These are phyloP conservation scores for Ligdia adustata DNA, from an alignment of 2,888 invertebrate species.

Conservation along the genomic window DNA sequence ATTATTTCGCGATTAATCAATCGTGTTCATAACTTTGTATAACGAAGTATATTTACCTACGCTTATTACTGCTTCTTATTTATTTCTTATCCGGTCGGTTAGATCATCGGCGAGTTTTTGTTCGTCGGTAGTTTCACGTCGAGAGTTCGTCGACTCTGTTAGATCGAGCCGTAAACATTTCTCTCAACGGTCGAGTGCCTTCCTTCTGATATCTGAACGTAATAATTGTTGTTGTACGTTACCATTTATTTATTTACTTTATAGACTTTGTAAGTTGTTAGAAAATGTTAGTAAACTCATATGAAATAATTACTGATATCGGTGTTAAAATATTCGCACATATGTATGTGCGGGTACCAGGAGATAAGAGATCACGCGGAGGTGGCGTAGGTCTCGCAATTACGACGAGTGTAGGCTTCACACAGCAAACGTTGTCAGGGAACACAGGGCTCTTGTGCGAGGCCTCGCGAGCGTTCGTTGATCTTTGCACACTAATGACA, in stretches of 20 bases:
- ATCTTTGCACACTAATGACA: slow-evolving; percentile 15
- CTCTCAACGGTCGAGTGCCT: slow-evolving; percentile 20
- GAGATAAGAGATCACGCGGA: slow-evolving; percentile 36
- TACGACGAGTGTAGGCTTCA: slow-evolving; percentile 25
- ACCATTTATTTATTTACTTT: too few species aligned
- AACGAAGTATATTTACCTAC: background rate
- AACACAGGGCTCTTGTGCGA: slow-evolving; percentile 21
- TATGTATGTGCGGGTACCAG: slow-evolving; percentile 16
- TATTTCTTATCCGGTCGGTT: slow-evolving; percentile 8
- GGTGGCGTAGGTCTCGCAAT: slow-evolving; percentile 31
- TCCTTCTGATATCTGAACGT: slow-evolving; percentile 20
- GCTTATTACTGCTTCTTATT: slow-evolving; percentile 8
- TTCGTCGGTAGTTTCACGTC: slow-evolving; percentile 7
- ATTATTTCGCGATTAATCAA: slow-evolving; percentile 6
- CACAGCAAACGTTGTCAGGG: slow-evolving; percentile 26
- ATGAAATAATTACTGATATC: background rate
- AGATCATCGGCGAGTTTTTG: slow-evolving; percentile 22
- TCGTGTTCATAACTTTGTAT: background rate
- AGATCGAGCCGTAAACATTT: slow-evolving; percentile 17
- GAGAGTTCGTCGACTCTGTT: slow-evolving; percentile 28
- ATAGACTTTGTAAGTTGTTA: too few species aligned
- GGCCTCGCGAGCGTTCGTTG: slow-evolving; percentile 16
- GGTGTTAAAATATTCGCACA: background rate
- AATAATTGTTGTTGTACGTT: too few species aligned
- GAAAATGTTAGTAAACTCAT: background rate